Percentiles rank a stretch among this genome's conserved stretches.
Conservation (phyloP, 2,888 invertebrate species). For the Nymphalis urticae region DNA sequence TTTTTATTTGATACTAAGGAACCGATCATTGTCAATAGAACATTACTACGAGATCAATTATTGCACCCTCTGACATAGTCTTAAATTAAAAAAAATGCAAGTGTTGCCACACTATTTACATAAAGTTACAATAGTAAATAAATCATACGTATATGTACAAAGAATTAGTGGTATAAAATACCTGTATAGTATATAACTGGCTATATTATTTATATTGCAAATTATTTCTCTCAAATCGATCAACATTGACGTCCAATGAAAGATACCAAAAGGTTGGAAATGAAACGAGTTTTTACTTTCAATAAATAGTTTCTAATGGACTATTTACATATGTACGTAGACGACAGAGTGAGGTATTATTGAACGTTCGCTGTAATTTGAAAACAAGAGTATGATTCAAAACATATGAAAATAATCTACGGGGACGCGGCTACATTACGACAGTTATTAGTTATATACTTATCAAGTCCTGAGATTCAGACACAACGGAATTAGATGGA, state of each 20-base stretch:
- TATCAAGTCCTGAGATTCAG: constrained; percentile 54
- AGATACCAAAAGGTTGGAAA: constrained; percentile 45
- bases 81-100: constrained; percentile 11
- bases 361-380: constrained; percentile 12
- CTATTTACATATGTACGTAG: constrained; percentile 44
- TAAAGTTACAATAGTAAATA: constrained; percentile 50
- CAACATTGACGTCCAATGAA: constrained; percentile 38
- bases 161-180: constrained; percentile 38
- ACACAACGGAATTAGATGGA: constrained; percentile 67
- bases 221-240: neutral
- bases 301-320: constrained; percentile 45
- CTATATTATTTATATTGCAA: constrained; percentile 11
- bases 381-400: constrained; percentile 26
- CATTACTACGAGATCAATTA: constrained; percentile 36
- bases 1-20: constrained; percentile 9
- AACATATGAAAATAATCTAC: constrained; percentile 24
- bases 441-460: constrained; percentile 34
- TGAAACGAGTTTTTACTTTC: constrained; percentile 32
- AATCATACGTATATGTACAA: constrained; percentile 58
- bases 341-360: constrained; percentile 18
- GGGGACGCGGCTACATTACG: constrained; percentile 17
- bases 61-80: constrained; percentile 32
- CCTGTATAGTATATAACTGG: neutral
- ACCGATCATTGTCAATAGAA: constrained; percentile 6
- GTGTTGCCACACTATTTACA: constrained; percentile 52